phyloP scores from a whole-genome alignment of 2,113 vertebrate species.

The Percopsis transmontana region DNA sequence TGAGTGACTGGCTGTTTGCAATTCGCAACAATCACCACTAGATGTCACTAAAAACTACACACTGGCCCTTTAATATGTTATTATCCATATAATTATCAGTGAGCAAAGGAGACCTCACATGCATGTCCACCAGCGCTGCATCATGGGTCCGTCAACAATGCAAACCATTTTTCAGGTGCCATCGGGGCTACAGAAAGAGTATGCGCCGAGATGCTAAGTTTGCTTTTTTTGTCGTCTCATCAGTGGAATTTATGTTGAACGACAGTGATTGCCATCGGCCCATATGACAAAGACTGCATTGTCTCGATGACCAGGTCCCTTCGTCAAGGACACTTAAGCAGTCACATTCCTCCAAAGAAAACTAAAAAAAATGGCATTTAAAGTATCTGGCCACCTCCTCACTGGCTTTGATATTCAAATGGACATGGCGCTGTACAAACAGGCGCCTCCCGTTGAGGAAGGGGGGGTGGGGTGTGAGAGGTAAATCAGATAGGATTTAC shows the following conservation, averaged over 20 bases:
- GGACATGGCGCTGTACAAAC: conserved; percentile 70
- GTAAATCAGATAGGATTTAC: conserved; percentile 75
- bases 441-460: conserved; percentile 55
- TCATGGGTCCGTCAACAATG: conserved; percentile 40
- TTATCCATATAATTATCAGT: conserved; percentile 4
- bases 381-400: conserved; percentile 73
- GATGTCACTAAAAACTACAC: no score
- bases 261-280: conserved; percentile 56
- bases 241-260: conserved; percentile 38
- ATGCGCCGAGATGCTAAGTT: conserved; percentile 57
- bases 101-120: conserved; percentile 1
- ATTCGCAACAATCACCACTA: no score
- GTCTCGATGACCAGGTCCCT: conserved; percentile 61
- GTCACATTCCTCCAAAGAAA: conserved; percentile 68
- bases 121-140: conserved; percentile 15
- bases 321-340: conserved; percentile 63
- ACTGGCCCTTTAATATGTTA: background rate
- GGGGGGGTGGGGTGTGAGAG: conserved; percentile 23
- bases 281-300: conserved; percentile 62
- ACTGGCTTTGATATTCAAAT: conserved; percentile 78
- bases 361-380: conserved; percentile 67
- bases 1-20: background rate
- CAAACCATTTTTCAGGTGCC: conserved; percentile 42
- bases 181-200: conserved; percentile 25
- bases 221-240: conserved; percentile 43